These are phyloP conservation scores for Cydia pomonella DNA, from an alignment of 1,140 invertebrate species.

Conservation along the genomic window DNA sequence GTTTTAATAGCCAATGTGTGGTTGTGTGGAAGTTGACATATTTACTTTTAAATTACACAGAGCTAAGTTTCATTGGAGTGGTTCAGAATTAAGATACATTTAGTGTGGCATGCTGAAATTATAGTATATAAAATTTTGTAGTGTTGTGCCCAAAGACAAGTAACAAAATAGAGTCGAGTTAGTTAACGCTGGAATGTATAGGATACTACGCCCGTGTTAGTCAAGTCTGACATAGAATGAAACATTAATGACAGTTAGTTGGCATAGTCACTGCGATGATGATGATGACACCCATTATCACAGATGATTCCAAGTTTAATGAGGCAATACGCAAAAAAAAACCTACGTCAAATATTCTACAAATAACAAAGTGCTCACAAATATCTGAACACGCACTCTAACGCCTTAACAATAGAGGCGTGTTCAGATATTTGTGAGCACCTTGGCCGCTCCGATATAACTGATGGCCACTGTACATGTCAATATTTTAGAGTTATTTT, in stretches of 20 bases:
- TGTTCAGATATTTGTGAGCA: no score
- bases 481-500: not conserved
- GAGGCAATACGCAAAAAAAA: constrained; percentile 49
- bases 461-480: not conserved
- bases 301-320: constrained; percentile 48
- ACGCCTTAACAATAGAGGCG: no score
- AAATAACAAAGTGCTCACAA: no score
- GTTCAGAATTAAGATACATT: not conserved
- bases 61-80: no score
- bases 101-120: not conserved
- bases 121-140: not conserved
- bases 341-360: not conserved
- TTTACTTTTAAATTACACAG: not conserved
- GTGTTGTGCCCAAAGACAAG: constrained; percentile 65
- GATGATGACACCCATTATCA: constrained; percentile 51
- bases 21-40: not conserved
- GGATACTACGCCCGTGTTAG: constrained; percentile 62
- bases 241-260: constrained; percentile 51
- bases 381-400: no score
- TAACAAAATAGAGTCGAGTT: constrained; percentile 67
- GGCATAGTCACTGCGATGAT: constrained; percentile 44
- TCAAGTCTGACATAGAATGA: constrained; percentile 51
- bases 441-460: no score
- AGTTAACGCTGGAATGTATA: constrained; percentile 52
- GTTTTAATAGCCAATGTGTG: not conserved